Evolutionary conservation across 2,797 vertebrate species (phyloP), one percentile per base, ranked within the genome.

Genomic region (Amblyopsis hoosieri): DNA sequence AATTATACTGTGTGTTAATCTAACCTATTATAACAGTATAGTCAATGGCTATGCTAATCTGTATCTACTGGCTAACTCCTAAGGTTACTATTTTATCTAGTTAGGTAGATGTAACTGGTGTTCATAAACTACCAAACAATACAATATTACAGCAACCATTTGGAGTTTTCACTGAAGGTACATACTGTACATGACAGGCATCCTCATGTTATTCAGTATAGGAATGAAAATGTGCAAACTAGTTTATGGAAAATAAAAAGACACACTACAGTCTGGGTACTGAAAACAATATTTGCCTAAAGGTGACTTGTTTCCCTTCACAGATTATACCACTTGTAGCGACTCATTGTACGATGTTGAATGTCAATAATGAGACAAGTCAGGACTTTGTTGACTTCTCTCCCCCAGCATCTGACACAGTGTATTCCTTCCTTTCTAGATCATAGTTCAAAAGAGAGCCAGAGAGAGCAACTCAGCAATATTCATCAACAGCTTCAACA

Each of bases 351-450:
- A 14, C 45, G 33, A 56, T 53, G 48, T 45, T 33, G 66, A 66
- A 12, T 54, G 49, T 52, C 65, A 65, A 54, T 19, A 46, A 33
- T 62, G n/a, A 31, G 11, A 4, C 4, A 9, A 64, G 54, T 0
- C 1, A 65, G 2, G 67, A 69, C 37, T 85, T 85, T 82, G 74
- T 54, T 80, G 60, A 62, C 60, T 67, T 62, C 64, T 75, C 66
- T 62, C 70, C 77, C 23, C 6, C 48, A 60, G 85, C 75, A 71
- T 83, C 86, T 37, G 72, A 74, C 64, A 77, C 63, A 79, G 59
- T 5, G 33, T 62, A 75, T 86, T 86, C 83, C 62, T 78, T 66
- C 69, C 74, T 47, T 3, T 0, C 17, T 45, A 77, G 57, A 71
- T 64, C 81, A 79, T 3, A 29, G 48, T 15, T 23, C 37, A 46